Evolutionary conservation across 2,888 invertebrate genomes (phyloP), one percentile per base, ranked within the genome.

Genomic region (Orchesella flavescens): DNA sequence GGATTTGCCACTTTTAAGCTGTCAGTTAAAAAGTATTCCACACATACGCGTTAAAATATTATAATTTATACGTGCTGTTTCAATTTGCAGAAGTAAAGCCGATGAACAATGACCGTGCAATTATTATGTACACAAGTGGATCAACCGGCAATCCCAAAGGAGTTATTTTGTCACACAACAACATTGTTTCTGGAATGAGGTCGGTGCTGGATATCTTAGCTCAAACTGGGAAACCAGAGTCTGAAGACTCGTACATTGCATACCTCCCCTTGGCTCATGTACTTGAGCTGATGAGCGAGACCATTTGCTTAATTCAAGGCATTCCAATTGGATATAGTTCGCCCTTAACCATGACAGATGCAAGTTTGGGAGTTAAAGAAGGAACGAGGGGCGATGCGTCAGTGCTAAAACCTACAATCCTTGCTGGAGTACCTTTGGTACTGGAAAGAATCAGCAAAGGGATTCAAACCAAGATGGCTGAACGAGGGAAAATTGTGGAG

Each of bases 111-210:
- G 98, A 99, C 90, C 93, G 94, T 3, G 99, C 99, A 68, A 96
- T 99, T 89, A 95, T 99, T 53, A 99, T 99, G 99, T 99, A 99
- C 92, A 99, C 99, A 1, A 97, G 97, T 88, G 99, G 99, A 1
- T 97, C 97, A 0, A 99, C 99, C 4, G 98, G 98, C 74, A 80
- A 65, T 61, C 82, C 82, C 0, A 82, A 82, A 71, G 83, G 85
- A 15, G 95, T 96, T 13, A 90, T 96, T 21, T 91, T 96, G 44
- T 93, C 95, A 1, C 96, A 96, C 90, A 93, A 93, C 89, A 96
- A 96, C 91, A 93, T 96, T 89, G 92, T 96, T 87, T 92, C 94
- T 55, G 95, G 95, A 34, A 92, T 96, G 89, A 94, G 94, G 89
- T 93, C 94, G 4, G 96, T 94, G 91, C 94, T 94, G 44, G 95